phyloP scores from a whole-genome alignment of 2,888 invertebrate species.

The Mongoloraphidia duomilia region DNA sequence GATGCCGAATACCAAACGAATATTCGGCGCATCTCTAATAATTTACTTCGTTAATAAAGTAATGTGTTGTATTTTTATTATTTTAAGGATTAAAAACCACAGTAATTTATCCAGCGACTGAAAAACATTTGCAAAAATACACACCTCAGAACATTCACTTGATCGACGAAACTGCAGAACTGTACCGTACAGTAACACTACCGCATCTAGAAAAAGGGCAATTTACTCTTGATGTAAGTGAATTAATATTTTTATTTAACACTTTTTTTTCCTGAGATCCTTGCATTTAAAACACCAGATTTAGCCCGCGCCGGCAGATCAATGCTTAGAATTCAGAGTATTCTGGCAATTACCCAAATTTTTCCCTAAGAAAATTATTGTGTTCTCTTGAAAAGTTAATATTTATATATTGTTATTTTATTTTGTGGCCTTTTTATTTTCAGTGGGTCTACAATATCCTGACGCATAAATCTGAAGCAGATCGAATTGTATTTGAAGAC shows the following conservation, averaged over 20 bases:
- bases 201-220: slow-evolving; percentile 60
- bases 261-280: background rate
- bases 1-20: no score
- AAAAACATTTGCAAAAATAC: slow-evolving; percentile 83
- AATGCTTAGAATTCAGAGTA: no score
- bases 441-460: slow-evolving; percentile 97
- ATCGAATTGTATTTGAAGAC: slow-evolving; percentile 76
- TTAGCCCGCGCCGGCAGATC: no score
- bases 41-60: slow-evolving; percentile 2
- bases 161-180: slow-evolving; percentile 68
- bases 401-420: slow-evolving; percentile 4
- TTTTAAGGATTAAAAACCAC: slow-evolving; percentile 70
- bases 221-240: slow-evolving; percentile 61
- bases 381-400: background rate
- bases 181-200: slow-evolving; percentile 65
- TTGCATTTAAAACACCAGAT: background rate
- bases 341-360: no score
- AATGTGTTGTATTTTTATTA: slow-evolving; percentile 7
- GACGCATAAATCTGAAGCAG: slow-evolving; percentile 78
- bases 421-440: slow-evolving; percentile 25
- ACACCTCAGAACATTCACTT: slow-evolving; percentile 56
- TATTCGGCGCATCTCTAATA: no score
- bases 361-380: slow-evolving; percentile 3
- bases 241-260: background rate
- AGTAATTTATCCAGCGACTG: slow-evolving; percentile 85